A percentile compares a stretch with the other conserved stretches of the same genome.
phyloP scores from a whole-genome alignment of 2,888 invertebrate genomes.

The Dynastes grantii region DNA sequence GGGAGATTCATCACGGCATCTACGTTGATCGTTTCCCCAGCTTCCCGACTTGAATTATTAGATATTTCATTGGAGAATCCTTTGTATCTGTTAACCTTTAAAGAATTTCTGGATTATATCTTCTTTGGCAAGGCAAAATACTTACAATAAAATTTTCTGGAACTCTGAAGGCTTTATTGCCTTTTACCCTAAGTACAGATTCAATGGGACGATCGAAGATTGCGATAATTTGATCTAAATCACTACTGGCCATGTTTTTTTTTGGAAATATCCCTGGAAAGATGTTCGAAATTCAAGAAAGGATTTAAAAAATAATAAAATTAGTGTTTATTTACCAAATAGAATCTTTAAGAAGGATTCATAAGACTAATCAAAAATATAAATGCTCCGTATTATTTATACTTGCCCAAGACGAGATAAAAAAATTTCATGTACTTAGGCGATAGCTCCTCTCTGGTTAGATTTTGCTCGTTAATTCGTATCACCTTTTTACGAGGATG shows the following conservation, averaged over 20 bases:
- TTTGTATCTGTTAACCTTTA: conserved; percentile 72
- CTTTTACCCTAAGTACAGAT: conserved; percentile 85
- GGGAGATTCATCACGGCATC: conserved; percentile 72
- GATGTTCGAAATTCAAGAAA: neutral
- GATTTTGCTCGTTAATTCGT: neutral
- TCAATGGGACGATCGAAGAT: conserved; percentile 85
- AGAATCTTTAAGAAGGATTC: neutral
- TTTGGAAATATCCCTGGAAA: neutral
- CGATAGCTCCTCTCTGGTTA: neutral
- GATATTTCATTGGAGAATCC: conserved; percentile 75
- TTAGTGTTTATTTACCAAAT: neutral
- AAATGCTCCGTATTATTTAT: neutral
- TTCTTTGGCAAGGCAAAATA: conserved; percentile 51
- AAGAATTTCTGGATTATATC: no score
- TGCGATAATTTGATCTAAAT: conserved; percentile 74
- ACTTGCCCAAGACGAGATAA: neutral
- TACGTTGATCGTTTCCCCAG: conserved; percentile 71
- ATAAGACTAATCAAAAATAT: neutral
- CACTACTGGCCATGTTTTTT: conserved; percentile 56
- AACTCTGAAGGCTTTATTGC: conserved; percentile 76
- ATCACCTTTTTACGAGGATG: neutral
- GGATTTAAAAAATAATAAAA: neutral
- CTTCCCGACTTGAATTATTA: conserved; percentile 75
- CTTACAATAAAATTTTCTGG: conserved; percentile 77
- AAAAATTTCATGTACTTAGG: neutral